These are phyloP conservation scores for Oreochromis niloticus DNA, from an alignment of 2,113 vertebrate genomes.

Conservation along the genomic window DNA sequence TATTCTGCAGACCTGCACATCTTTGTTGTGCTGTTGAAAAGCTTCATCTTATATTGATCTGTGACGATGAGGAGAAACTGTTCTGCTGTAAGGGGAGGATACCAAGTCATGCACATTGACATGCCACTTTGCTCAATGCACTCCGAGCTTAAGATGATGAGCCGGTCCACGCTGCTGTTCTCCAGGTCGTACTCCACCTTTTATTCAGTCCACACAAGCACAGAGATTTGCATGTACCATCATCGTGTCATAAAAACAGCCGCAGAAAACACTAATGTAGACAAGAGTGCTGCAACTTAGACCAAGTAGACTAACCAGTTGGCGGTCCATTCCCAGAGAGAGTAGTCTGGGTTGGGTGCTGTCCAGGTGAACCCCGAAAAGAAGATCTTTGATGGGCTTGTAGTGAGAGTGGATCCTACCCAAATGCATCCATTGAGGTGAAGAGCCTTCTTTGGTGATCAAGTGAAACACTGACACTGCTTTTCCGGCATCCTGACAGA, in stretches of 20 bases:
- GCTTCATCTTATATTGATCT: constrained; percentile 86
- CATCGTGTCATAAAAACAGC: neutral
- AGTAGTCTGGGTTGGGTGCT: constrained; percentile 79
- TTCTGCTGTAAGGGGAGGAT: constrained; percentile 81
- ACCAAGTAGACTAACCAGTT: constrained; percentile 73
- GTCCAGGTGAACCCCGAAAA: constrained; percentile 83
- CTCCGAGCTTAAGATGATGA: constrained; percentile 74
- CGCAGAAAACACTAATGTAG: neutral
- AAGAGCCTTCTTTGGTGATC: neutral
- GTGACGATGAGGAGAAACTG: constrained; percentile 83
- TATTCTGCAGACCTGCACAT: constrained; percentile 83
- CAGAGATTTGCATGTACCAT: neutral
- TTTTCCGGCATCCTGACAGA: constrained; percentile 76
- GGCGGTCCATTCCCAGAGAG: constrained; percentile 83
- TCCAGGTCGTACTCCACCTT: constrained; percentile 90
- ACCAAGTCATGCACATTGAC: constrained; percentile 86
- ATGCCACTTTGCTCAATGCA: constrained; percentile 78
- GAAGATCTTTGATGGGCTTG: constrained; percentile 80
- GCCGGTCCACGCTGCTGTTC: constrained; percentile 63
- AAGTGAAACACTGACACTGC: constrained; percentile 78
- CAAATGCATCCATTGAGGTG: constrained; percentile 74
- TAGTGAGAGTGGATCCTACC: constrained; percentile 85
- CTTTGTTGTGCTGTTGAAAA: constrained; percentile 83
- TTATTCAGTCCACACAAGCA: neutral
- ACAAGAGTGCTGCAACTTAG: neutral